Evolutionary conservation across 1,140 invertebrate genomes (phyloP), one percentile per base, ranked within the genome.

Genomic region (Aethina tumida): DNA sequence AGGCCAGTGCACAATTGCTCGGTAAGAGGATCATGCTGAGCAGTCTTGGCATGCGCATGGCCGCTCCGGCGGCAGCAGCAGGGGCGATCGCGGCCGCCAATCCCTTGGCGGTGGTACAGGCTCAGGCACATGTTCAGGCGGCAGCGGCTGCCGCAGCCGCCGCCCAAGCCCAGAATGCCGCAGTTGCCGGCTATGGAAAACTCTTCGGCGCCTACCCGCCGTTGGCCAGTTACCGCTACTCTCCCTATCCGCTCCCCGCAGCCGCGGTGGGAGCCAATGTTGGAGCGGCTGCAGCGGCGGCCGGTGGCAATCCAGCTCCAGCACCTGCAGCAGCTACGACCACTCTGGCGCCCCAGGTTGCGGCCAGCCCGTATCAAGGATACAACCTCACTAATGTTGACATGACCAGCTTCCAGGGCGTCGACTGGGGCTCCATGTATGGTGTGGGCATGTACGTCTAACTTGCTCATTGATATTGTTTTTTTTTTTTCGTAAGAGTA

Each of bases 371-470:
- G n/a, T 78, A 79, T 50, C 79, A 84, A 50, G 81, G 83, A 10
- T 86, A 88, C 64, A 78, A 83, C 48, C 72, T 89, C 31, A 80
- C 84, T 55, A 87, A 87, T 59, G 83, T 89, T 31, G 85, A 89
- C 63, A 89, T 89, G 85, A 84, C 82, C 26, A 84, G 82, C 56
- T 89, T 89, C 72, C 85, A 89, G 62, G 82, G 84, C 26, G 81
- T 89, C 43, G 86, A 89, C 64, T 89, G 86, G 86, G 75, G 79
- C 47, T 80, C 81, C 51, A 84, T 89, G 81, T 89, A 89, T 62
- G 84, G 84, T 47, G 83, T 88, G 71, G 84, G 84, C 55, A 88
- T 88, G 84, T 89, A 88, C 67, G 83, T 86, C 57, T 87, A 70
- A 66, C 34, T 19, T 19, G 35, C 29, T 29, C 35, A 31, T 22